phyloP scores from a whole-genome alignment of 2,113 vertebrate genomes.

The Indri indri region DNA sequence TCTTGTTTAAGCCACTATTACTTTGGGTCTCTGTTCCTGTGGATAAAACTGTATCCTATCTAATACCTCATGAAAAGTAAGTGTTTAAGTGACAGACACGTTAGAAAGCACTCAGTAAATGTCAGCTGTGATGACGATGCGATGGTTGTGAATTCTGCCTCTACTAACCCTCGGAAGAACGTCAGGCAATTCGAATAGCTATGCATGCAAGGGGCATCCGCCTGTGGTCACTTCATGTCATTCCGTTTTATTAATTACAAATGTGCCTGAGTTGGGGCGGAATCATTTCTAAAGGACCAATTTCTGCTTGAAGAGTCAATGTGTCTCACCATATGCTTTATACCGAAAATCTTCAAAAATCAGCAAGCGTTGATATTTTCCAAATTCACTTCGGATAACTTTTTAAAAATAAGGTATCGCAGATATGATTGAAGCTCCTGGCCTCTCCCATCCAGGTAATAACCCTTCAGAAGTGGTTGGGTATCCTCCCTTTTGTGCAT shows the following conservation, averaged over 20 bases:
- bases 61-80: neutral
- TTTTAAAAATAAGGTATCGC: neutral
- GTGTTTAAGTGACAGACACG: neutral
- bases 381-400: neutral
- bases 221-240: neutral
- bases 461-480: neutral
- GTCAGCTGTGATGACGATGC: neutral
- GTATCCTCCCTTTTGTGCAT: neutral
- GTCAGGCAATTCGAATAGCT: neutral
- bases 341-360: neutral
- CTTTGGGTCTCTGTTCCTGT: neutral
- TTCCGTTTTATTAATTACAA: neutral
- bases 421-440: neutral
- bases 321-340: neutral
- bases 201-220: neutral
- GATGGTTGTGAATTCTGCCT: neutral
- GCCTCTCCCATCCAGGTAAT: neutral
- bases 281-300: neutral
- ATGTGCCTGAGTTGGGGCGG: neutral
- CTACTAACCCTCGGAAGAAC: neutral
- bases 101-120: neutral
- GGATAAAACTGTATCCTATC: neutral
- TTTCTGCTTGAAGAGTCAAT: neutral
- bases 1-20: neutral
- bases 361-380: neutral